Conservation (phyloP, 2,113 vertebrate genomes). For the Butastur rufipennis region DNA sequence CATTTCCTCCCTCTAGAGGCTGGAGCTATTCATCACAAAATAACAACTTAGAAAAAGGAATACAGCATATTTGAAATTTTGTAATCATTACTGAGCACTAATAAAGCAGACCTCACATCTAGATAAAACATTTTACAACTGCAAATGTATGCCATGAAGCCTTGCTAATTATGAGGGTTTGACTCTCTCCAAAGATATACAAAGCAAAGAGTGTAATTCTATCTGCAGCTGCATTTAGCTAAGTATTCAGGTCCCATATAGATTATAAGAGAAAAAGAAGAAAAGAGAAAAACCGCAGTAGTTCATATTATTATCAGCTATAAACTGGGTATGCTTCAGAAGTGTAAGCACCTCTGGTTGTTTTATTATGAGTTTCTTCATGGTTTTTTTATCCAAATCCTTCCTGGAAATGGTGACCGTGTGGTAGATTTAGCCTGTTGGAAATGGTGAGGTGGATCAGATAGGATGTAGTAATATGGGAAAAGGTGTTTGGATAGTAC, state of each 20-base stretch:
- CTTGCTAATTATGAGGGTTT: neutral
- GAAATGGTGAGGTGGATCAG: neutral
- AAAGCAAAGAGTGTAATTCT: neutral
- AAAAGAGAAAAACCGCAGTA: accelerated
- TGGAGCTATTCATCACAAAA: neutral
- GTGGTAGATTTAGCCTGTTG: neutral
- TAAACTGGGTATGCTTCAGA: neutral
- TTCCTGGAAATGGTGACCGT: neutral
- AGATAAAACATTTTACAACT: neutral
- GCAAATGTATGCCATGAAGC: neutral
- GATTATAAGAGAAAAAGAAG: neutral
- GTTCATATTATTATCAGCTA: neutral
- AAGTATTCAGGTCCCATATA: neutral
- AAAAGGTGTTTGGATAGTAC: neutral
- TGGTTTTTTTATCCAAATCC: neutral
- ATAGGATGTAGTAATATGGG: neutral
- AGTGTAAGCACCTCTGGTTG: neutral
- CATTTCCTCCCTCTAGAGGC: accelerated
- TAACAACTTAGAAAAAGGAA: neutral
- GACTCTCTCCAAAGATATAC: neutral
- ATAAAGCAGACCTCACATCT: neutral
- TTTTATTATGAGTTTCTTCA: neutral
- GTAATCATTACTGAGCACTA: neutral
- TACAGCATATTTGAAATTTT: neutral
- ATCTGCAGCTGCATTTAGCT: neutral